Conservation (phyloP, 2,113 vertebrate species). For the Bubo blakistoni region DNA sequence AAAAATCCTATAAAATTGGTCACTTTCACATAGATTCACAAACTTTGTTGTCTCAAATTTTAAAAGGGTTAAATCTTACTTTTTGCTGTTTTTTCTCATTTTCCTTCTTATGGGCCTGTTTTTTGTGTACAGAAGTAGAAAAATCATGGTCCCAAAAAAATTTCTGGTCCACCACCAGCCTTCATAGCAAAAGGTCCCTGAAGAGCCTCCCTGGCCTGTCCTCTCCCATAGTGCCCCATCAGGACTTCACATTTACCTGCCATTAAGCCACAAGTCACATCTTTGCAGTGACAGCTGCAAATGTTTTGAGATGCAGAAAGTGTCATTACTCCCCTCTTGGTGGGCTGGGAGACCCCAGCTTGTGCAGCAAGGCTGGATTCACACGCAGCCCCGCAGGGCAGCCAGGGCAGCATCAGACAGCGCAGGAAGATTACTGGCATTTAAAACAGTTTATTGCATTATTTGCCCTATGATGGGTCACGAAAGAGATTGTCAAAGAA, state of each 20-base stretch:
- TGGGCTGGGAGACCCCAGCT: background rate
- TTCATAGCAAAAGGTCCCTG: background rate
- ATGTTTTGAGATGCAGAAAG: background rate
- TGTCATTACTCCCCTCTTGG: rapidly evolving
- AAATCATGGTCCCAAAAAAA: background rate
- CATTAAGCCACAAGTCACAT: background rate
- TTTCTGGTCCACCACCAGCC: too few species aligned
- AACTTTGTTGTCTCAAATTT: background rate
- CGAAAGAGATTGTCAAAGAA: background rate
- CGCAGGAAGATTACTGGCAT: background rate
- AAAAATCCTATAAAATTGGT: background rate
- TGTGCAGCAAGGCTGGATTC: background rate
- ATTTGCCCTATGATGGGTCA: background rate
- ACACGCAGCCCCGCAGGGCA: background rate
- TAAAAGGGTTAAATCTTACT: background rate
- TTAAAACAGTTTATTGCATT: background rate
- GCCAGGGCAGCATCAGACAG: background rate
- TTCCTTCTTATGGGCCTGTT: background rate
- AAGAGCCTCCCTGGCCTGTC: rapidly evolving
- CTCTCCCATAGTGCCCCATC: background rate
- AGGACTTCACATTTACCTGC: background rate
- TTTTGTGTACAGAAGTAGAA: background rate
- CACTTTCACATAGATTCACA: background rate
- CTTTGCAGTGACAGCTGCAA: background rate
- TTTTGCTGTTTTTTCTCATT: background rate